Base-by-base conservation (phyloP, 2,797 vertebrate species). In the Enteromius radiatus region DNA sequence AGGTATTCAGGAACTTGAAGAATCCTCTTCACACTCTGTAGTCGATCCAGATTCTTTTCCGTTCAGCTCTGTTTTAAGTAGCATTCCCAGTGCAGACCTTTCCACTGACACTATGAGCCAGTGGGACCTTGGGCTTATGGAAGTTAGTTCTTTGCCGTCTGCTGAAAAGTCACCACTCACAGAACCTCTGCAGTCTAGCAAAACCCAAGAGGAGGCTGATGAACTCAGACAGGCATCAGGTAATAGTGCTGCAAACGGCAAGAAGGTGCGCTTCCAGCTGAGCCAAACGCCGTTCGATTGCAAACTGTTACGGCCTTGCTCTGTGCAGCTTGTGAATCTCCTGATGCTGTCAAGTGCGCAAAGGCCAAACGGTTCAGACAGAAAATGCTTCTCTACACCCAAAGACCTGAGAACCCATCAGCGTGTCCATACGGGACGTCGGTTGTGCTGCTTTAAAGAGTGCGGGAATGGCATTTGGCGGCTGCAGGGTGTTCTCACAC, bases 261-360 rank as follows among this genome's bases (percentile, higher is more conserved):
- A 41, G 9, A 47, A 45, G 4, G 52, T 78, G 23, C 3, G 49
- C n/a, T 56, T 85, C 8, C 93, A 90, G 67, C 83, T 92, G 70
- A 91, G 91, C 10, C 82, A 89, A 64, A 84, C 88, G 0, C 86
- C 89, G 33, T 83, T 56, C 0, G 92, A 94, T 74, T 68, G 83
- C 21, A 92, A 92, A 86, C 77, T 93, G 64, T 73, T 73, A 67
- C 78, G 84, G 38, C 90, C 90, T 0, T 95, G 94, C 43, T 78
- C 56, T 0, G 94, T 95, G 0, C 90, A 89, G 21, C 89, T 95
- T 52, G 94, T 95, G 31, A 85, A 95, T 6, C 12, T 95, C 56
- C 86, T 91, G 41, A 78, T 61, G 0, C 52, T 86, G 38, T 69
- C 91, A 0, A 56, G 83, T n/a, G 54, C 52, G 1, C 14, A 1